Evolutionary conservation across 2,113 vertebrate genomes (phyloP).

Genomic region (Arenaria interpres): DNA sequence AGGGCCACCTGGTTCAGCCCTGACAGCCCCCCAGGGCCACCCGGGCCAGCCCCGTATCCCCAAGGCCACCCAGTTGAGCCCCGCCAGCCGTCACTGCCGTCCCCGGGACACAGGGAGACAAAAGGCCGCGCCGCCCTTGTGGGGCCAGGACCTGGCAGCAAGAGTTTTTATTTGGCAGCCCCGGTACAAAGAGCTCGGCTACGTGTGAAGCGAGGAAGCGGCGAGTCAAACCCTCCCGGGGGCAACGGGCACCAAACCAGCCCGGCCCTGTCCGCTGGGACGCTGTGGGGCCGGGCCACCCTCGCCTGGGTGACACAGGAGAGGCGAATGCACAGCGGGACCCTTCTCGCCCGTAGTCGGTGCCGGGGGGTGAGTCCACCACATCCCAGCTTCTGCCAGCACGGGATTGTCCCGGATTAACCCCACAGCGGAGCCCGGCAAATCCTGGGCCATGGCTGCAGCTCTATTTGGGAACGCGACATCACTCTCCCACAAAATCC

Average conservation of each 20-base stretch:
- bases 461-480: fast-evolving
- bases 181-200: neutral
- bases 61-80: neutral
- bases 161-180: slow-evolving; percentile 8
- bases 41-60: neutral
- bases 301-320: neutral
- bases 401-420: fast-evolving
- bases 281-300: neutral
- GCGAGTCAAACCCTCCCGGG: neutral
- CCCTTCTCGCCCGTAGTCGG: neutral
- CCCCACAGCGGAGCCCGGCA: neutral
- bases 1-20: neutral
- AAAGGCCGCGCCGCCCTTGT: neutral
- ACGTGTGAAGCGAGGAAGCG: neutral
- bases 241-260: neutral
- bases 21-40: neutral
- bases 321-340: neutral
- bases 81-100: fast-evolving
- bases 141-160: neutral
- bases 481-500: neutral
- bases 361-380: neutral
- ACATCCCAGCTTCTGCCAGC: neutral
- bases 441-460: neutral
- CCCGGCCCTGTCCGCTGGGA: fast-evolving
- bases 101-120: neutral